phyloP scores from a whole-genome alignment of 2,888 invertebrate species.

The Anaspis maculata region DNA sequence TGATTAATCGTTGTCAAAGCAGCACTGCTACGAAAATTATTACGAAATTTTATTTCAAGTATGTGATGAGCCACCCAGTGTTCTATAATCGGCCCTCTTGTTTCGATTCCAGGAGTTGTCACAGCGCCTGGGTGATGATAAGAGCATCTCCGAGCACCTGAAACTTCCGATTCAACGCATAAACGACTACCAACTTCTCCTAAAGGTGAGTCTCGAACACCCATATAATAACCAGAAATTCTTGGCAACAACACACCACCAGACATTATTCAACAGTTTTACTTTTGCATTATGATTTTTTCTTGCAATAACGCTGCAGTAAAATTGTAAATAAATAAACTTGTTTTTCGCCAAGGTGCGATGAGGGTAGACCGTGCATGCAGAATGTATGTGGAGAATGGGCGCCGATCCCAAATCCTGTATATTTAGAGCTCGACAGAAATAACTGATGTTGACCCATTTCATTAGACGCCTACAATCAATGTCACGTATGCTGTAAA shows the following conservation, averaged over 20 bases:
- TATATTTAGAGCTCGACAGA: slow-evolving; percentile 21
- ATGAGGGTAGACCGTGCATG: slow-evolving; percentile 12
- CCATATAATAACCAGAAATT: slow-evolving; percentile 1
- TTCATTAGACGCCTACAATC: slow-evolving; percentile 25
- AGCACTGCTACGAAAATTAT: too few relatives aligned
- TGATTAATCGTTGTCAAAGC: too few relatives aligned
- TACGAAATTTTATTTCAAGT: too few relatives aligned
- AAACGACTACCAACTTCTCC: slow-evolving; percentile 90
- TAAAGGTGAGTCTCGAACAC: slow-evolving; percentile 79
- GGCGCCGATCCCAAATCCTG: slow-evolving; percentile 18
- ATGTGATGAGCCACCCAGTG: too few relatives aligned
- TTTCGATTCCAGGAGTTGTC: slow-evolving; percentile 64
- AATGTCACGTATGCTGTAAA: slow-evolving; percentile 20
- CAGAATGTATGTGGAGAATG: slow-evolving; percentile 13
- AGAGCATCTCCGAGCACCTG: slow-evolving; percentile 81
- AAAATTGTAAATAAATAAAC: too few relatives aligned
- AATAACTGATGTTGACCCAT: slow-evolving; percentile 34
- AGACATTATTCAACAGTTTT: neutral
- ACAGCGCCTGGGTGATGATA: slow-evolving; percentile 78
- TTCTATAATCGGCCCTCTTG: neutral
- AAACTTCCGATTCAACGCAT: slow-evolving; percentile 91
- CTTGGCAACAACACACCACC: too few relatives aligned
- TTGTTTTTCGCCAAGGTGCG: slow-evolving; percentile 9
- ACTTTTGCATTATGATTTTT: slow-evolving; percentile 1
- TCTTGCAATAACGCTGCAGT: neutral